These are phyloP conservation scores for Mesoclemmys tuberculata DNA, from an alignment of 2,113 vertebrate genomes.

Conservation along the genomic window DNA sequence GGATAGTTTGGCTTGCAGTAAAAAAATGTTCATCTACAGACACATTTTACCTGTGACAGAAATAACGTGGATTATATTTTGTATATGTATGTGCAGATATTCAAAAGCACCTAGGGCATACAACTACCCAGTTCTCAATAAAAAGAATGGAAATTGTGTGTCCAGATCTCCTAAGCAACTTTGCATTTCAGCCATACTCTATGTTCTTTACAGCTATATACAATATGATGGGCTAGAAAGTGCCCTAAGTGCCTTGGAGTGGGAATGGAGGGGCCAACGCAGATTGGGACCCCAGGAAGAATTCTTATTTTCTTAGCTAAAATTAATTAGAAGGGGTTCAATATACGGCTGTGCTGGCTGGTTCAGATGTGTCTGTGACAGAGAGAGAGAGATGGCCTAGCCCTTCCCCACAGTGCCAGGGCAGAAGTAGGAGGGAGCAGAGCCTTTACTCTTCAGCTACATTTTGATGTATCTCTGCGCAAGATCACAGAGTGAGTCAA, in stretches of 20 bases:
- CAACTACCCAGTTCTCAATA: neutral
- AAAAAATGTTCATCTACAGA: neutral
- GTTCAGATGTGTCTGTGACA: no score
- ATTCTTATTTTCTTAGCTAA: no score
- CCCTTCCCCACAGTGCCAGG: neutral
- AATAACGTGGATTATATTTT: neutral
- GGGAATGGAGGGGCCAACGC: neutral
- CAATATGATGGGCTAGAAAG: neutral
- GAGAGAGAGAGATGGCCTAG: no score
- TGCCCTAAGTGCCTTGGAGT: neutral
- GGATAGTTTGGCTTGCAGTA: neutral
- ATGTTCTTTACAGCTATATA: neutral
- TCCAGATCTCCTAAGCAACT: neutral
- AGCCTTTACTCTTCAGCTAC: neutral
- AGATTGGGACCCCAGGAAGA: neutral
- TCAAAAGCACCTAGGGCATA: neutral
- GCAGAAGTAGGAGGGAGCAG: neutral
- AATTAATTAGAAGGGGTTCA: no score
- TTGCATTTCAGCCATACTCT: neutral
- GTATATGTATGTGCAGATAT: neutral
- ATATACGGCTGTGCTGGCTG: no score
- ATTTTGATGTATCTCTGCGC: neutral
- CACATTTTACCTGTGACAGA: accelerated
- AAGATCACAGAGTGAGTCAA: neutral
- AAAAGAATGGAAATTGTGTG: neutral